Conservation (phyloP, 1,140 invertebrate species). For the Anadara kagoshimensis region DNA sequence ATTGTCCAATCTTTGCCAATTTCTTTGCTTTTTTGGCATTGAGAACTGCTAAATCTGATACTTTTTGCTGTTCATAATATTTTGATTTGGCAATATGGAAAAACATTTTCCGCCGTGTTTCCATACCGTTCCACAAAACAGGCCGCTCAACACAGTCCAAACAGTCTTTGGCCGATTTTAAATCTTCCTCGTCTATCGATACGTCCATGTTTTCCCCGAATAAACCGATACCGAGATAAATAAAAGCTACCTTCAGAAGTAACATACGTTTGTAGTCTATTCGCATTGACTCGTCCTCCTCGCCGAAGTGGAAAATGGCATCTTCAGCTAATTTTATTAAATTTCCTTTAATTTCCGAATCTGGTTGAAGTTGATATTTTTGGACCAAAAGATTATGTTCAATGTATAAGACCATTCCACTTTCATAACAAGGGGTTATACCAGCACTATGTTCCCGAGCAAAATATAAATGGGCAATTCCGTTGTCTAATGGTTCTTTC, state of each 20-base stretch:
- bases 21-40: conserved; percentile 9
- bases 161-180: conserved; percentile 16
- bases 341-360: conserved; percentile 11
- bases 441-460: conserved; percentile 17
- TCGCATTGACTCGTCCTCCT: conserved; percentile 16
- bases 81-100: conserved; percentile 24
- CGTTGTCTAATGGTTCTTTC: conserved; percentile 22
- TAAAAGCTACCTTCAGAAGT: conserved; percentile 26
- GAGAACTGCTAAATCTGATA: conserved; percentile 3
- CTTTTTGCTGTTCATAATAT: conserved; percentile 7
- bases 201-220: conserved; percentile 25
- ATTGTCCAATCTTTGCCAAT: background rate
- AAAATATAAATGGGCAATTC: conserved; percentile 12
- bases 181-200: conserved; percentile 3
- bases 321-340: conserved; percentile 20
- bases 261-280: conserved; percentile 28
- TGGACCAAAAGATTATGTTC: conserved; percentile 31
- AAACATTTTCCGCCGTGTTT: conserved; percentile 27
- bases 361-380: conserved; percentile 26
- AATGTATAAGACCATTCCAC: conserved; percentile 38
- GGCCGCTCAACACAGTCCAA: conserved; percentile 25
- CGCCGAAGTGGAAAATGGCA: conserved; percentile 24
- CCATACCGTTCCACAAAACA: conserved; percentile 26
- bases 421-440: conserved; percentile 25
- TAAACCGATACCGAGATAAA: conserved; percentile 23